phyloP scores from a whole-genome alignment of 1,140 invertebrate species.

The Drosophila nebulosa region DNA sequence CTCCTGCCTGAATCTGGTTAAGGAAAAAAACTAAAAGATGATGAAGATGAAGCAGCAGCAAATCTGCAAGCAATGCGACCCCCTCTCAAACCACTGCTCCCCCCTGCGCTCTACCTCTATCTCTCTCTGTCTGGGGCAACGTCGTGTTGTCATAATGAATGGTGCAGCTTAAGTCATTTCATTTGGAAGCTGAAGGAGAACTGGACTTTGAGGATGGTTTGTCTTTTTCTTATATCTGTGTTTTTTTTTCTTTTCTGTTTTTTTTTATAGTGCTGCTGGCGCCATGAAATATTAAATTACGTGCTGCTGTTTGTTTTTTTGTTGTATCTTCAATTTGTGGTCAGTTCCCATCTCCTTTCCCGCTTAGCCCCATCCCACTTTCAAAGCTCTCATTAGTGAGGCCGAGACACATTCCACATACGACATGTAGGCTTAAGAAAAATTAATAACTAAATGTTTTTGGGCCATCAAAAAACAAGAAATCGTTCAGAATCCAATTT shows the following conservation, averaged over 20 bases:
- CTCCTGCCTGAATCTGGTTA: constrained; percentile 1
- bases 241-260: constrained; percentile 11
- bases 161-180: constrained; percentile 80
- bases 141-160: constrained; percentile 81
- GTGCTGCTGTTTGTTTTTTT: constrained; percentile 62
- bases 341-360: neutral
- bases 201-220: constrained; percentile 33
- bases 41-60: constrained; percentile 77
- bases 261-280: constrained; percentile 80
- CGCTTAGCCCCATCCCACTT: no score
- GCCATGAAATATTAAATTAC: constrained; percentile 81
- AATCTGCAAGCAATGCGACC: constrained; percentile 63
- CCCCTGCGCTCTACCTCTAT: neutral
- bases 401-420: constrained; percentile 63
- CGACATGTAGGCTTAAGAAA: constrained; percentile 42
- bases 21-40: constrained; percentile 60
- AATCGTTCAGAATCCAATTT: constrained; percentile 55
- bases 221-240: constrained; percentile 22
- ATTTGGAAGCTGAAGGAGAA: constrained; percentile 61
- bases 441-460: constrained; percentile 67
- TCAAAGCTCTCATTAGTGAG: constrained; percentile 30
- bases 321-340: neutral
- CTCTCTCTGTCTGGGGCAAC: constrained; percentile 29
- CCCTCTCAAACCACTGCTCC: constrained; percentile 7
- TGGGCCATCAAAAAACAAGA: constrained; percentile 52